Evolutionary conservation across 2,113 vertebrate genomes (phyloP).

Genomic region (Clupea harengus): DNA sequence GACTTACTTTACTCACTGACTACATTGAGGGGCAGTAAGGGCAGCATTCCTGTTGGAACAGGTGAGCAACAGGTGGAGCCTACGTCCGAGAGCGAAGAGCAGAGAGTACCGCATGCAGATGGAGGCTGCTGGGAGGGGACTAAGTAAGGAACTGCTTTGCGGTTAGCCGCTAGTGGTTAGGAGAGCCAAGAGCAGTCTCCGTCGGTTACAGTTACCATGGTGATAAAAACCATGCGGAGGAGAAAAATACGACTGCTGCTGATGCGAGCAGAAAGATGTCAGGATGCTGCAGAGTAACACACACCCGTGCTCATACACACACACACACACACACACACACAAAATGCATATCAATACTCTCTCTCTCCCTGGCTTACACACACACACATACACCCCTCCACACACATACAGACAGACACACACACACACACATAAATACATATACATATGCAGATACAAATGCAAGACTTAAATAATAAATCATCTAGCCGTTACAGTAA

Average conservation of each 20-base stretch:
- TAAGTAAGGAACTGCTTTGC: too few relatives aligned
- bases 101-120: too few relatives aligned
- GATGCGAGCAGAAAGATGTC: slow-evolving; percentile 70
- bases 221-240: slow-evolving; percentile 66
- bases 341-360: not conserved
- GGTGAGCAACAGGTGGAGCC: too few relatives aligned
- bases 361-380: not conserved
- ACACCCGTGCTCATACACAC: not conserved
- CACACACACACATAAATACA: not conserved
- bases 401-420: not conserved
- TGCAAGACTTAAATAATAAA: not conserved
- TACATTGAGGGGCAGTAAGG: too few relatives aligned
- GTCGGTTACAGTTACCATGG: slow-evolving; percentile 70
- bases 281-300: slow-evolving; percentile 2
- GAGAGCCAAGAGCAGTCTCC: slow-evolving; percentile 62
- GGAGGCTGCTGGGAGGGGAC: too few relatives aligned
- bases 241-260: slow-evolving; percentile 60
- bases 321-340: too few relatives aligned
- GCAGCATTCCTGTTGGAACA: too few relatives aligned
- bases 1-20: too few relatives aligned
- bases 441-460: not conserved
- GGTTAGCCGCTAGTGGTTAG: slow-evolving; percentile 56
- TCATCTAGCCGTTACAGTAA: not conserved
- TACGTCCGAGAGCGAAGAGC: too few relatives aligned
- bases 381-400: not conserved